Conservation (phyloP, 2,888 invertebrate species). For the Pilophorus perplexus region DNA sequence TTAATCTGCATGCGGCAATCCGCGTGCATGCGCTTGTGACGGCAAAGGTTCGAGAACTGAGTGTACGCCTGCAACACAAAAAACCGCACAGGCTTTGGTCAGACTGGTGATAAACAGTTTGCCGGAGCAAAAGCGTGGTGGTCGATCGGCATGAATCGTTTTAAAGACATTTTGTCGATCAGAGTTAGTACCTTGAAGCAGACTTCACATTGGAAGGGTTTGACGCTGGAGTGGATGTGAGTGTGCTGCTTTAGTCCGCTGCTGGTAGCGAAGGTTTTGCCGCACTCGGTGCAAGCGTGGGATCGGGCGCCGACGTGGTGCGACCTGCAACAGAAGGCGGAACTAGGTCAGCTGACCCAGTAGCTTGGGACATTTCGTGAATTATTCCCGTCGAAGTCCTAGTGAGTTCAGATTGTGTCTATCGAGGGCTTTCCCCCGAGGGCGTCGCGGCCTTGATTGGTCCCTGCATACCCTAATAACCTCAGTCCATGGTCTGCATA, state of each 20-base stretch:
- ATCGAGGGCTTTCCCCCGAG: too few relatives aligned
- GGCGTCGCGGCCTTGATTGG: too few relatives aligned
- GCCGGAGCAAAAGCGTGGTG: too few relatives aligned
- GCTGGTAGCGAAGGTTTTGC: constrained; percentile 96
- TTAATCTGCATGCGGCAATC: constrained; percentile 91
- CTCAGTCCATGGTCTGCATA: too few relatives aligned
- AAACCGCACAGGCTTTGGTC: constrained; percentile 40
- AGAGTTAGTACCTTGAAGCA: constrained; percentile 75
- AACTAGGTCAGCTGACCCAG: too few relatives aligned
- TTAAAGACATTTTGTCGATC: constrained; percentile 39
- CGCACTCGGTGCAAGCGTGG: constrained; percentile 97
- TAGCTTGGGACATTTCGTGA: too few relatives aligned
- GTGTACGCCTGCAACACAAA: constrained; percentile 77
- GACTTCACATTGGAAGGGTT: constrained; percentile 95
- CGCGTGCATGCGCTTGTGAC: constrained; percentile 99
- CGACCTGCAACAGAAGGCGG: constrained; percentile 56
- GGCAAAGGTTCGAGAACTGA: constrained; percentile 97
- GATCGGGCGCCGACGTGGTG: constrained; percentile 93
- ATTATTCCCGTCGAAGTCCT: too few relatives aligned
- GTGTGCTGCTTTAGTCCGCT: constrained; percentile 98
- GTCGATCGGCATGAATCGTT: background rate
- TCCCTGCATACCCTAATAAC: too few relatives aligned
- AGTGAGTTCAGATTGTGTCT: too few relatives aligned
- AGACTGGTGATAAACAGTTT: too few relatives aligned
- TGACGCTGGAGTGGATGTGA: constrained; percentile 97